Conservation (phyloP, 2,797 vertebrate species). For the Falco naumanni region DNA sequence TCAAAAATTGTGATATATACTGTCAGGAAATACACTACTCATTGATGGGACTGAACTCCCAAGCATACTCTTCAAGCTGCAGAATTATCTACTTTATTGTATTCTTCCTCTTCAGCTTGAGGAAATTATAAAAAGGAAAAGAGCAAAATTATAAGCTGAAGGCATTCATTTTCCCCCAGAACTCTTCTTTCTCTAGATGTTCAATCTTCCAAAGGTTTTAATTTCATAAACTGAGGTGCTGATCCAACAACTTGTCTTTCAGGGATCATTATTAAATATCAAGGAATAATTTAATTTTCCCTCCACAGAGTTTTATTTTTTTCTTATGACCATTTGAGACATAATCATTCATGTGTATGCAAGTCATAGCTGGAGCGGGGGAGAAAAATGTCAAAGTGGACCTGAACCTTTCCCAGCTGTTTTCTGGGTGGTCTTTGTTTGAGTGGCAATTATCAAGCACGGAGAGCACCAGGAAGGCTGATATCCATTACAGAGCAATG, state of each 20-base stretch:
- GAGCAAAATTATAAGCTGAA: neutral
- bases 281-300: neutral
- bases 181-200: neutral
- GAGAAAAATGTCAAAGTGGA: neutral
- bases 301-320: neutral
- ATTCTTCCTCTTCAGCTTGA: neutral
- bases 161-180: neutral
- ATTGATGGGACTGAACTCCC: neutral
- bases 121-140: neutral
- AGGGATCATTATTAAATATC: neutral
- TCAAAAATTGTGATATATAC: neutral
- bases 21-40: neutral
- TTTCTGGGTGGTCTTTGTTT: neutral
- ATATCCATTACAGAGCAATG: neutral
- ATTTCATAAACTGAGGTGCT: neutral
- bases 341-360: neutral
- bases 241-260: neutral
- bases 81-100: neutral
- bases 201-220: slow-evolving; percentile 2
- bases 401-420: neutral
- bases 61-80: neutral
- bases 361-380: neutral
- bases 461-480: neutral
- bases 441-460: neutral
- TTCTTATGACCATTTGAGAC: neutral